Percentiles rank a stretch among this genome's conserved stretches.
phyloP scores from a whole-genome alignment of 2,797 vertebrate species.

The Denticeps clupeoides region DNA sequence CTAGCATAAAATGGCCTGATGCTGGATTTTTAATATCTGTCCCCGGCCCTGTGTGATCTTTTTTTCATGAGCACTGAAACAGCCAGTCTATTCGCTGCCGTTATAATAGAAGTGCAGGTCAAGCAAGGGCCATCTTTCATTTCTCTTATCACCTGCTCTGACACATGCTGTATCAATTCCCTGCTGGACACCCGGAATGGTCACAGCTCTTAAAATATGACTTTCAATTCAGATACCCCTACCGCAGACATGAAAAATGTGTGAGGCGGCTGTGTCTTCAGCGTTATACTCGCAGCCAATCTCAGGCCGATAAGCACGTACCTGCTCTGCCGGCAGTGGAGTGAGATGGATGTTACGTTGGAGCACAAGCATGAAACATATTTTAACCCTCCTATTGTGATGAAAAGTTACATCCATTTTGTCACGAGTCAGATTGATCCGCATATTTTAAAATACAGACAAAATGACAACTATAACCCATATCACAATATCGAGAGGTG shows the following conservation, averaged over 20 bases:
- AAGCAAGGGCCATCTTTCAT: constrained; percentile 24
- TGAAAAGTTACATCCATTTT: too few species aligned
- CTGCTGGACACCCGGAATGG: constrained; percentile 6
- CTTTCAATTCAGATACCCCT: neutral
- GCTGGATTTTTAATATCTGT: neutral
- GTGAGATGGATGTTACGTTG: neutral
- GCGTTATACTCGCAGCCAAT: neutral
- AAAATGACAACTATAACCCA: too few species aligned
- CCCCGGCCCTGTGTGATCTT: neutral
- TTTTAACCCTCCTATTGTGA: too few species aligned
- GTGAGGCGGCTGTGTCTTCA: neutral
- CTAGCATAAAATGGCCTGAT: too few species aligned
- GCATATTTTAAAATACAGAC: too few species aligned
- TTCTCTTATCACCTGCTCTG: constrained; percentile 24
- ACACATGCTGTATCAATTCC: constrained; percentile 15
- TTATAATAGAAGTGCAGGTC: constrained; percentile 34
- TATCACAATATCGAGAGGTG: too few species aligned
- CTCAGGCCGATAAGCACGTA: constrained; percentile 1
- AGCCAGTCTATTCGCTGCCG: neutral
- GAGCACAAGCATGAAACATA: too few species aligned
- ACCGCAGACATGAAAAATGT: neutral
- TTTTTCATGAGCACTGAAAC: neutral
- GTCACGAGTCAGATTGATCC: too few species aligned
- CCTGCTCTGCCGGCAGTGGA: neutral
- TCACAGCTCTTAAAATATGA: constrained; percentile 16